Evolutionary conservation across 2,113 vertebrate species (phyloP), one percentile per base, ranked within the genome.

Genomic region (Procavia capensis): DNA sequence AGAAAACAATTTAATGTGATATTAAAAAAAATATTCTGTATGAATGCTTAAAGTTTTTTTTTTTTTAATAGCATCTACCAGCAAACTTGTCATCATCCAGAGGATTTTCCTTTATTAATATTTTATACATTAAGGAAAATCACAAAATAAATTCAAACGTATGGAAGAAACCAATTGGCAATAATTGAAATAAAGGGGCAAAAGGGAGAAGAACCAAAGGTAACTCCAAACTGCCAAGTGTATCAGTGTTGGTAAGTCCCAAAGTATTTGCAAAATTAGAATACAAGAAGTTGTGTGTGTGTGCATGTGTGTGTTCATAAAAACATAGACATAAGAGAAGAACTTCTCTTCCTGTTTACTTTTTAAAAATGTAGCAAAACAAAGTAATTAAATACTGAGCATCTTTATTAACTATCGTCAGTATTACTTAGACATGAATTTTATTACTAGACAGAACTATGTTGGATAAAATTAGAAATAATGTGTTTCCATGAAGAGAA

Each of bases 101-200:
- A 61, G 86, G 9, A 82, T 76, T 85, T 96, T 95, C 41, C 57
- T 93, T 90, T 84, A 45, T 39, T 94, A 43, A 76, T 25, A 13
- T 75, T 27, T 75, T 75, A 43, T 88, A 82, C 7, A 80, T 54
- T 90, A 91, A 85, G 66, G 75, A 78, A 92, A 94, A 95, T 39
- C 47, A 68, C 6, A 59, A 95, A 63, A 47, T 88, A 84, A 84
- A 61, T 86, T 91, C 80, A 34, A 91, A 50, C 68, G 36, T 90
- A 85, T 87, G 85, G 22, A 72, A 54, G 79, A 47, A 85, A 78
- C 5, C 66, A 50, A 31, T 85, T 57, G 19, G 10, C 54, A 95
- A 64, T 59, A 85, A 39, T 17, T 74, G 6, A 79, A 79, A 83
- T 36, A 90, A 70, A n/a, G 20, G 61, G 89, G 50, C 24, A 66